phyloP scores from a whole-genome alignment of 2,113 vertebrate genomes.

The Eudyptes chrysolophus region DNA sequence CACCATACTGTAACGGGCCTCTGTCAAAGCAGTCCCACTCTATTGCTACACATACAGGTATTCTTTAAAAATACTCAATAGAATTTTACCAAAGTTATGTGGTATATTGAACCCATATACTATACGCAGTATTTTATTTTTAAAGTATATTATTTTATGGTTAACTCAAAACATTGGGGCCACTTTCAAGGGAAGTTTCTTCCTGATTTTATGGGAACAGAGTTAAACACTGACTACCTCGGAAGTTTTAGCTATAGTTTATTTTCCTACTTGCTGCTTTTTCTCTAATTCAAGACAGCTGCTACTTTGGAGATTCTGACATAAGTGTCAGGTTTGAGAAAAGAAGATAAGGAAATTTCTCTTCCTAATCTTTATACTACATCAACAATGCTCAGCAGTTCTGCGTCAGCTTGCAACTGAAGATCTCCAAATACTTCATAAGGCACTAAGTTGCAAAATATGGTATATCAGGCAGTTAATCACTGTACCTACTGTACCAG shows the following conservation, averaged over 20 bases:
- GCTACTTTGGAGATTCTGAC: not conserved
- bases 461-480: not conserved
- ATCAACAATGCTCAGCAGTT: not conserved
- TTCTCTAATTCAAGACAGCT: not conserved
- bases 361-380: not conserved
- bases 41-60: not conserved
- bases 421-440: not conserved
- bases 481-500: not conserved
- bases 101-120: not conserved
- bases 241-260: not conserved
- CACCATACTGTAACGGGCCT: accelerated
- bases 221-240: not conserved
- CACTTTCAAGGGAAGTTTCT: not conserved
- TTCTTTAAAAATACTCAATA: not conserved
- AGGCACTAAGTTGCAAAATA: not conserved
- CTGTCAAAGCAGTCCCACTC: not conserved
- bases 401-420: not conserved
- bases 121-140: not conserved
- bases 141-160: not conserved
- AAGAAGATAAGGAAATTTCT: not conserved
- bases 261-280: not conserved
- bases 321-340: not conserved
- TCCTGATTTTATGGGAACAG: not conserved
- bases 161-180: not conserved
- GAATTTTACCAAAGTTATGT: not conserved